A percentile compares a stretch with the other conserved stretches of the same genome.
These are phyloP conservation scores for Luperina nickerlii DNA, from an alignment of 2,888 invertebrate genomes.

Conservation along the genomic window DNA sequence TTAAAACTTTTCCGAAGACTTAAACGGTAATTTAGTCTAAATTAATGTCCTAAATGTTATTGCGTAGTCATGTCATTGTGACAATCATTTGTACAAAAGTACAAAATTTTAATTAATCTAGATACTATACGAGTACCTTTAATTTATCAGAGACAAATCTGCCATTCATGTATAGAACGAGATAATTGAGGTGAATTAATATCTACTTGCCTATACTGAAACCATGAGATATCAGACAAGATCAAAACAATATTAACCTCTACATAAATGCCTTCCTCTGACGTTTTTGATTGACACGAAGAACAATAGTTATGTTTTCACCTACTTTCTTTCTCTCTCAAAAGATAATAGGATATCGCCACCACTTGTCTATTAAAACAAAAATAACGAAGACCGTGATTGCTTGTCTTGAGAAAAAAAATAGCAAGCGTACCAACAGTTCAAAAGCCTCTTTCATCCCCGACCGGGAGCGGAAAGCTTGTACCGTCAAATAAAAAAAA, in stretches of 20 bases:
- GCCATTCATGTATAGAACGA: not conserved
- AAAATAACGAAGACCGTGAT: constrained; percentile 59
- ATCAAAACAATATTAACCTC: not conserved
- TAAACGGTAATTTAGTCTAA: not conserved
- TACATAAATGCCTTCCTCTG: not conserved
- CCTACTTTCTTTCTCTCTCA: constrained; percentile 1
- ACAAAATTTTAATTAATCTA: not conserved
- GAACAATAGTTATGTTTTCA: not conserved
- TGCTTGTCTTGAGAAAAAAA: constrained; percentile 62
- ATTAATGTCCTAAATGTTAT: not conserved
- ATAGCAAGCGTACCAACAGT: constrained; percentile 59
- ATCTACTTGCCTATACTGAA: not conserved
- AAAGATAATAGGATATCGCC: constrained; percentile 42
- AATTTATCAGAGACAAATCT: not conserved
- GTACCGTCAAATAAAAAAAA: constrained; percentile 64
- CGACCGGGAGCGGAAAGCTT: constrained; percentile 70
- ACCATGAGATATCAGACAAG: not conserved
- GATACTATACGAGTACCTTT: too few relatives aligned
- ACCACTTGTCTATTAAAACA: constrained; percentile 61
- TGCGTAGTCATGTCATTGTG: not conserved
- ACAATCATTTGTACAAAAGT: not conserved
- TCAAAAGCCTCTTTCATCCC: constrained; percentile 72
- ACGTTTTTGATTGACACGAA: not conserved
- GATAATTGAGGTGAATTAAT: not conserved
- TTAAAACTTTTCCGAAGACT: not conserved